phyloP scores from a whole-genome alignment of 2,888 invertebrate genomes.

The Thereva unica region DNA sequence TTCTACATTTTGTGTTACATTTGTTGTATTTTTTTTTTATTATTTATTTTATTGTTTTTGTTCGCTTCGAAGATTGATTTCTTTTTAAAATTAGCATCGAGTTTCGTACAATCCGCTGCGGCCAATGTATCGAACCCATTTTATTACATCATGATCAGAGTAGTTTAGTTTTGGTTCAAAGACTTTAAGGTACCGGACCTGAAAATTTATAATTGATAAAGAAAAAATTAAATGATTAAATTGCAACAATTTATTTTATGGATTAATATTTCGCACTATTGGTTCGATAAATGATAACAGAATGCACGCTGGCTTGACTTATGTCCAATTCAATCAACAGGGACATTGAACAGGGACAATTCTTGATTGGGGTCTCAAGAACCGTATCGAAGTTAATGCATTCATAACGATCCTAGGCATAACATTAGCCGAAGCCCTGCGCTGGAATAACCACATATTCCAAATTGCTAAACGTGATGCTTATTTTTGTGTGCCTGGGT shows the following conservation, averaged over 20 bases:
- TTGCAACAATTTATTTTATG: neutral
- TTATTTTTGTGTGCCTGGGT: too few relatives aligned
- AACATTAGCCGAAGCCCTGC: too few relatives aligned
- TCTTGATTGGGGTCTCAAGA: too few relatives aligned
- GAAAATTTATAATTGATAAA: slow-evolving; percentile 19
- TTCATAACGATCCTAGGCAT: too few relatives aligned
- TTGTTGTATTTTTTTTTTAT: neutral
- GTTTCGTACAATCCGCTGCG: slow-evolving; percentile 99
- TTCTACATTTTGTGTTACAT: too few relatives aligned
- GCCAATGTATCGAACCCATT: slow-evolving; percentile 99
- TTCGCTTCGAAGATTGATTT: slow-evolving; percentile 15
- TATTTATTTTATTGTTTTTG: slow-evolving; percentile 21
- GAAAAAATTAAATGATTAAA: neutral
- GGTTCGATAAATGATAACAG: too few relatives aligned
- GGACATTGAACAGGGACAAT: too few relatives aligned
- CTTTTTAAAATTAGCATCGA: slow-evolving; percentile 72
- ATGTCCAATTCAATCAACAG: too few relatives aligned
- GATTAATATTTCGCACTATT: neutral
- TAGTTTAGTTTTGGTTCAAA: slow-evolving; percentile 99
- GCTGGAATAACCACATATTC: too few relatives aligned
- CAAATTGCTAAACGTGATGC: too few relatives aligned
- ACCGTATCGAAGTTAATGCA: too few relatives aligned
- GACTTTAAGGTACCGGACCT: slow-evolving; percentile 97
- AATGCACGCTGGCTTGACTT: too few relatives aligned
- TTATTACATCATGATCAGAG: slow-evolving; percentile 99